Base-by-base conservation (phyloP, 2,113 vertebrate species). In the Pelodiscus sinensis region DNA sequence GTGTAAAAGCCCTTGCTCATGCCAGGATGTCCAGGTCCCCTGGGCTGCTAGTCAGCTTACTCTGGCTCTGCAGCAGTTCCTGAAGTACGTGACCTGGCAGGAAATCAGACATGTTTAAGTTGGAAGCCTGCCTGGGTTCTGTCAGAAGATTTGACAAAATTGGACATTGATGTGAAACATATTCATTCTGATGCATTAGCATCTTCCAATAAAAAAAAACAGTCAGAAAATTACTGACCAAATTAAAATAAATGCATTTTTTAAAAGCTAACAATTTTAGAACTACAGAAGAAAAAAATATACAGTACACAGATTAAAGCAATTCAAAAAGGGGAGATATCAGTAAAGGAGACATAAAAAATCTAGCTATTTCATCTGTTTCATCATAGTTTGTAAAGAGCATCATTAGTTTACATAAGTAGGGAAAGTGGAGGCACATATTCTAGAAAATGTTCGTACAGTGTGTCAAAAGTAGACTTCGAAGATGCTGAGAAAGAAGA, bases 241-340 rank as follows among this genome's bases (percentile, higher is more conserved):
- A 54, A 19, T 80, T 2, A 77, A 54, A 19, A 82, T 2, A 77
- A 85, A 86, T 2, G 85, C 9, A 0, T 78, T 54, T 87, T 82
- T 9, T 62, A 81, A 87, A 77, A 0, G 12, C 44, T 31, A 81
- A 68, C 31, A 9, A 18, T 18, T 87, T 27, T 81, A 27, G 6
- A 94, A 1, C 4, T 77, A 6, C 68, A 4, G 35, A 44, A 88
- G 91, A 79, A 44, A 57, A 54, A 1, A 73, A 13, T 13, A 78
- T 12, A 25, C 1, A 55, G 79, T 44, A 68, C 9, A 87, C 73
- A 84, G 68, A 29, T 58, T 3, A 54, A 19, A 60, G 79, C 38
- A 75, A 35, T 35, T 68, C 65, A 62, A 8, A 6, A 4, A 1
- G 0, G 0, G 1, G 3, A 4, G n/a, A 85, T 57, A 62, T 0